These are phyloP conservation scores for Pasiphila rectangulata DNA, from an alignment of 2,888 invertebrate species.

Conservation along the genomic window DNA sequence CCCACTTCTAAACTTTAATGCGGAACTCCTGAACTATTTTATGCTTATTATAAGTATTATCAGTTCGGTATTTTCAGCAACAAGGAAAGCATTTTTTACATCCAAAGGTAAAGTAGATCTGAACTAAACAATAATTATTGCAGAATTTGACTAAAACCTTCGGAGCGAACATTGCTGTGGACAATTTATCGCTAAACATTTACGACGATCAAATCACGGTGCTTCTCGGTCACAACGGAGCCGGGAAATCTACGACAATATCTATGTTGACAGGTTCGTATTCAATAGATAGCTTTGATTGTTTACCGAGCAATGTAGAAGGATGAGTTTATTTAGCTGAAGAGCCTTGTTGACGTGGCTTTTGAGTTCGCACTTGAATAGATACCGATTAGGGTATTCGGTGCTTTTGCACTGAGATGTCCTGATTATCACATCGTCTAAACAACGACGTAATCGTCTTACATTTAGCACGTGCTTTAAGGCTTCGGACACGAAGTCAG, in stretches of 20 bases:
- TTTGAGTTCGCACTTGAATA: slow-evolving; percentile 1
- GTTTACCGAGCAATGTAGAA: slow-evolving; percentile 2
- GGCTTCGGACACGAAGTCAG: no score
- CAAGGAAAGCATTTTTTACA: no score
- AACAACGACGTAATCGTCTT: no score
- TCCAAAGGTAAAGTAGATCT: no score
- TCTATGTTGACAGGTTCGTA: slow-evolving; percentile 90
- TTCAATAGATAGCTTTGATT: slow-evolving; percentile 4
- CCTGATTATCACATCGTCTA: no score
- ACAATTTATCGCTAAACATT: slow-evolving; percentile 88
- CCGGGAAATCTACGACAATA: slow-evolving; percentile 96
- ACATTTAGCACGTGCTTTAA: no score
- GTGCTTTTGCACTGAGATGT: slow-evolving; percentile 16
- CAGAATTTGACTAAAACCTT: slow-evolving; percentile 84
- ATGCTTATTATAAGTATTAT: no score
- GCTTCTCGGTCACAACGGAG: slow-evolving; percentile 85
- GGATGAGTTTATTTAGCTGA: slow-evolving; percentile 9
- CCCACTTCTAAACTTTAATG: no score
- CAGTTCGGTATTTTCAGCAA: no score
- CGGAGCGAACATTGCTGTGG: slow-evolving; percentile 81
- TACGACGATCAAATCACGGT: slow-evolving; percentile 95
- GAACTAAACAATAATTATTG: no score
- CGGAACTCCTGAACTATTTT: no score
- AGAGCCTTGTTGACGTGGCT: slow-evolving; percentile 14
- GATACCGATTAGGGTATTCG: slow-evolving; percentile 8